These are phyloP conservation scores for Vanessa atalanta DNA, from an alignment of 1,140 invertebrate genomes.

Conservation along the genomic window DNA sequence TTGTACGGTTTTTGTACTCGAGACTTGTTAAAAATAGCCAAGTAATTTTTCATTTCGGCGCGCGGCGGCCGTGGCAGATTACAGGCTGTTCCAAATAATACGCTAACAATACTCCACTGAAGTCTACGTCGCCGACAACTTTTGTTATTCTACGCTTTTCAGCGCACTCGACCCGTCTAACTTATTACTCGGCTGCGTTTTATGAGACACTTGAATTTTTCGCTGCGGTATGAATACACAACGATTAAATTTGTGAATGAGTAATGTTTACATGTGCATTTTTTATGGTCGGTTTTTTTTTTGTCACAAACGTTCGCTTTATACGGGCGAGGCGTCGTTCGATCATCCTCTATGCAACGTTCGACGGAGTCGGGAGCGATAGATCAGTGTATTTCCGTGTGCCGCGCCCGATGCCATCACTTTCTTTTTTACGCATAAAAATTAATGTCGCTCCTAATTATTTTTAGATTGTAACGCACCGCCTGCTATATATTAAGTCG, in stretches of 20 bases:
- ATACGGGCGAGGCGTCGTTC: slow-evolving; percentile 3
- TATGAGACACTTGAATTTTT: slow-evolving; percentile 58
- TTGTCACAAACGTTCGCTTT: too few relatives aligned
- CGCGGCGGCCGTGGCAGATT: slow-evolving; percentile 75
- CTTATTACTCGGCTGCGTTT: slow-evolving; percentile 50
- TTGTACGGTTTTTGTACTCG: slow-evolving; percentile 76
- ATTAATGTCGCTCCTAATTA: slow-evolving; percentile 79
- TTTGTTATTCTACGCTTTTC: slow-evolving; percentile 63
- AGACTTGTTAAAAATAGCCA: slow-evolving; percentile 76
- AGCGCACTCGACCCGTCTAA: slow-evolving; percentile 51
- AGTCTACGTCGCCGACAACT: slow-evolving; percentile 54
- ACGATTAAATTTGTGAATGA: slow-evolving; percentile 50
- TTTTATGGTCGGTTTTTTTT: neutral
- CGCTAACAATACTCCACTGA: slow-evolving; percentile 58
- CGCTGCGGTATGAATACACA: slow-evolving; percentile 58
- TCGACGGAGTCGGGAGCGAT: slow-evolving; percentile 59
- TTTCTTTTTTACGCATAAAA: slow-evolving; percentile 79
- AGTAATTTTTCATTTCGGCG: slow-evolving; percentile 79
- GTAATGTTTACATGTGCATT: slow-evolving; percentile 37
- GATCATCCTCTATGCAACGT: slow-evolving; percentile 64
- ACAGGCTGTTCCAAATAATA: slow-evolving; percentile 75
- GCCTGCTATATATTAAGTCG: slow-evolving; percentile 76
- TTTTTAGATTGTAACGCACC: slow-evolving; percentile 79
- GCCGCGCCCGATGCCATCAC: slow-evolving; percentile 53
- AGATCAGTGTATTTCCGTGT: slow-evolving; percentile 72